These are phyloP conservation scores for Lathamus discolor DNA, from an alignment of 2,113 vertebrate genomes.

Conservation along the genomic window DNA sequence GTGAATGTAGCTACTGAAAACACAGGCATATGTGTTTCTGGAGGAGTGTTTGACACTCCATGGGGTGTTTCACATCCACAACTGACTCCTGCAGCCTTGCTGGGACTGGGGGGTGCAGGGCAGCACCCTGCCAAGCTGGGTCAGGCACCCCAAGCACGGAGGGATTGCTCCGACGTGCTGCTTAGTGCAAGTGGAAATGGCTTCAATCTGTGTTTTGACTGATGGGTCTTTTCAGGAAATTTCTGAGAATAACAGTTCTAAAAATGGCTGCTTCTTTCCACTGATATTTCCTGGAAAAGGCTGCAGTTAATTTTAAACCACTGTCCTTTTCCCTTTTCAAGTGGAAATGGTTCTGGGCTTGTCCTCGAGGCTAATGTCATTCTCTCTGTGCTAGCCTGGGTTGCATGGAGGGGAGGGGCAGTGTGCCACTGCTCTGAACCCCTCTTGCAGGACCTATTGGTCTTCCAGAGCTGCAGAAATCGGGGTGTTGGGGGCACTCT, in stretches of 20 bases:
- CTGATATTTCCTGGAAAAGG: slow-evolving; percentile 71
- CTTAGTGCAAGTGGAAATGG: slow-evolving; percentile 59
- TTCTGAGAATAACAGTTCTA: slow-evolving; percentile 68
- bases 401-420: neutral
- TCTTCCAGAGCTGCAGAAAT: neutral
- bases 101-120: neutral
- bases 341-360: slow-evolving; percentile 54
- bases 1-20: neutral
- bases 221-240: slow-evolving; percentile 72
- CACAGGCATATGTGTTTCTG: neutral
- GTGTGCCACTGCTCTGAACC: neutral
- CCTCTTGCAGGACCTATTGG: neutral
- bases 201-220: slow-evolving; percentile 65
- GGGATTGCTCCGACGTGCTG: slow-evolving; percentile 6
- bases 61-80: neutral
- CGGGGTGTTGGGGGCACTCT: neutral
- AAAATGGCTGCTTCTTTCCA: slow-evolving; percentile 70
- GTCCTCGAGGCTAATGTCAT: slow-evolving; percentile 32
- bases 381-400: neutral
- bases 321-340: slow-evolving; percentile 69
- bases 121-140: neutral
- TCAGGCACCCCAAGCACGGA: neutral
- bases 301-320: slow-evolving; percentile 64
- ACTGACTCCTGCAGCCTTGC: neutral
- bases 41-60: neutral